A percentile compares a stretch with the other conserved stretches of the same genome.
Conservation (phyloP, 2,113 vertebrate species). For the Tiliqua scincoides region DNA sequence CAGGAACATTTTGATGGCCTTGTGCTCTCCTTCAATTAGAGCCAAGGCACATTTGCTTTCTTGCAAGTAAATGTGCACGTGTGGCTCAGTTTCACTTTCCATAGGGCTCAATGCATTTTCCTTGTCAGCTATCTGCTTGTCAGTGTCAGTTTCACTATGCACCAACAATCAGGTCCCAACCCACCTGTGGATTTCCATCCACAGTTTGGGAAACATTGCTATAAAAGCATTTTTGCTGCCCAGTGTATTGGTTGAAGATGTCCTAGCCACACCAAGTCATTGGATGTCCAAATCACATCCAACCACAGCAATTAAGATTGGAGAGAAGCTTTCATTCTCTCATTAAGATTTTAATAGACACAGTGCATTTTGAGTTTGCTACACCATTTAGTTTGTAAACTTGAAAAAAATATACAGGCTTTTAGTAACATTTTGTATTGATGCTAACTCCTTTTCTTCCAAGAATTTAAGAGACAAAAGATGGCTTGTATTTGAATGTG, state of each 20-base stretch:
- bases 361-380: background rate
- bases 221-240: background rate
- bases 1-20: no score
- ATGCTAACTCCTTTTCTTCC: conserved; percentile 24
- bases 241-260: background rate
- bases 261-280: background rate
- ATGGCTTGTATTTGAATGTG: background rate
- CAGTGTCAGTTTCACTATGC: no score
- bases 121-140: no score
- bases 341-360: background rate
- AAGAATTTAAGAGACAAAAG: background rate
- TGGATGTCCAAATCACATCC: no score
- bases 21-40: no score
- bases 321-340: background rate
- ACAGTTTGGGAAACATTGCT: no score
- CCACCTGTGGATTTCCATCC: no score
- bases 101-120: no score
- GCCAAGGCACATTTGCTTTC: no score
- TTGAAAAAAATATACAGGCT: background rate
- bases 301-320: background rate
- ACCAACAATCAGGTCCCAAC: no score
- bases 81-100: no score
- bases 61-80: no score
- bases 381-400: background rate
- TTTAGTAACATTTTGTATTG: conserved; percentile 1